Percentiles rank a stretch among this genome's conserved stretches.
Conservation (phyloP, 2,113 vertebrate species). For the Pipra filicauda region DNA sequence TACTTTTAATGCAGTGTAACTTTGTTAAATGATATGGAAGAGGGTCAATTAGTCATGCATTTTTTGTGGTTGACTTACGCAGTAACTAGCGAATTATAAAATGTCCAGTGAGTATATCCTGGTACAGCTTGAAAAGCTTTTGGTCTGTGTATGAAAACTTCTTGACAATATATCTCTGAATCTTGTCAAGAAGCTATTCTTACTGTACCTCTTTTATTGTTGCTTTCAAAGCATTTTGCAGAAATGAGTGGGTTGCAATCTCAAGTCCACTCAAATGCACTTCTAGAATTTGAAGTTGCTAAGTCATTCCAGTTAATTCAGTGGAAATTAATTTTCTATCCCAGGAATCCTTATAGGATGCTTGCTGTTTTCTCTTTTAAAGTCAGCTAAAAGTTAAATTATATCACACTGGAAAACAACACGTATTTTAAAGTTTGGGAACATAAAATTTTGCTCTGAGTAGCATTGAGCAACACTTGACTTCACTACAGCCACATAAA, state of each 20-base stretch:
- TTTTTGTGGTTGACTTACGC: neutral
- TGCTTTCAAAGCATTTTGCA: neutral
- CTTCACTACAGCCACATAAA: neutral
- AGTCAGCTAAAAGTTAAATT: neutral
- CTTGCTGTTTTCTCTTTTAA: neutral
- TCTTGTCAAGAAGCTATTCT: neutral
- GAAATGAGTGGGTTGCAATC: neutral
- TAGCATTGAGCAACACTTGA: neutral
- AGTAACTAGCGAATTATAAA: neutral
- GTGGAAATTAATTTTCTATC: neutral
- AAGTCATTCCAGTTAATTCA: neutral
- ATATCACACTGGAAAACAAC: neutral
- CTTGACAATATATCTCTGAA: neutral
- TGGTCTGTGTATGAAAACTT: neutral
- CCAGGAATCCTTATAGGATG: neutral
- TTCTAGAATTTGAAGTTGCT: neutral
- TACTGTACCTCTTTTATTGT: neutral
- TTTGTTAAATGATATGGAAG: neutral
- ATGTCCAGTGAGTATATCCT: neutral
- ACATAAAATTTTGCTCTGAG: neutral
- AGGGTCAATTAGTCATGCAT: neutral
- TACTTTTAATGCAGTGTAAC: neutral
- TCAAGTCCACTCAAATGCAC: neutral
- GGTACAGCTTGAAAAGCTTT: neutral
- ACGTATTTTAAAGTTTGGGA: neutral